Base-by-base conservation (phyloP, 1,140 invertebrate species). In the Oppia nitens region DNA sequence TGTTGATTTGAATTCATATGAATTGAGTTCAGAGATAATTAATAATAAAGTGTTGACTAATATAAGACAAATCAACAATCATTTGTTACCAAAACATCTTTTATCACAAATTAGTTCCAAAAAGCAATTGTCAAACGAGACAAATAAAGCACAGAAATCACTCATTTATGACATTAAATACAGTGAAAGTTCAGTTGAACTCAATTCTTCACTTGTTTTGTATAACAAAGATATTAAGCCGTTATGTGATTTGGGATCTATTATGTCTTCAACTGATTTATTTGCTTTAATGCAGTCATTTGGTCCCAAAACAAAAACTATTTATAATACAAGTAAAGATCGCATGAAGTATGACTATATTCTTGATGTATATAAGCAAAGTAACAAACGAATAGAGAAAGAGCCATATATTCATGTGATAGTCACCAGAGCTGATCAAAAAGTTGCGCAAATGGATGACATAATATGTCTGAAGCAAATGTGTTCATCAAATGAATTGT, bases 21-120 rank as follows among this genome's bases (percentile, higher is more conserved):
- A 20, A 47, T 20, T 32, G 47, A 56, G 55, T 9, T 6, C n/a
- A 53, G 27, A 56, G 6, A 50, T 26, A 25, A 17, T 23, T 29
- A 57, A 57, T 29, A 49, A 50, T 40, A 52, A 48, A 57, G 17
- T 52, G 2, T 24, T 57, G 6, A 57, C 56, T 2, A 57, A 47
- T 52, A 40, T 57, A 49, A 40, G 47, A 6, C 56, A 24, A 51
- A 24, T 57, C 14, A 1, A 20, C 2, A 52, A 49, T 11, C 25
- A 50, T 28, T n/a, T 48, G 24, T 21, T 57, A 2, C 14, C 20
- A 2, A 57, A 57, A 50, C 27, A 17, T 6, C 17, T 40, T 9
- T 40, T 40, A 40, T 9, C 32, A 40, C 6, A 40, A 40, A 17
- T 40, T 6, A 40, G 17, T 40, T 9, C 32, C 6, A 40, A 6